Evolutionary conservation across 2,113 vertebrate genomes (phyloP).

Genomic region (Eira barbara): DNA sequence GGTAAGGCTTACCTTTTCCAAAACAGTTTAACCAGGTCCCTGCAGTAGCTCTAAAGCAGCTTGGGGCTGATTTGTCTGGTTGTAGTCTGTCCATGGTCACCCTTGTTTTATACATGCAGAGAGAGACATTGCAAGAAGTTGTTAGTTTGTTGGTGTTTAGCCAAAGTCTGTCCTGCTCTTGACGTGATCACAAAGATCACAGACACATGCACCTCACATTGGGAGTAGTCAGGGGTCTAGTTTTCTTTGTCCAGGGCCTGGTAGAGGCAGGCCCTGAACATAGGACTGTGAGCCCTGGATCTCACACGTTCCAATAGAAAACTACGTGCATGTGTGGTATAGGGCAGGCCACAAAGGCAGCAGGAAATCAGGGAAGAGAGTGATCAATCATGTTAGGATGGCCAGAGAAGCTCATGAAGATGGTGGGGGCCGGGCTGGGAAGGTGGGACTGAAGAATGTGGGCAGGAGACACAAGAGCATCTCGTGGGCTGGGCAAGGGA

Average conservation of each 20-base stretch:
- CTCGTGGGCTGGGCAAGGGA: fast-evolving
- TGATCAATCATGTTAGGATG: background rate
- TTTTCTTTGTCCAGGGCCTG: background rate
- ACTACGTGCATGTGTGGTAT: fast-evolving
- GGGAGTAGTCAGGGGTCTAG: background rate
- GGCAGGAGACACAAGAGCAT: no score
- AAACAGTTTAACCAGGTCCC: background rate
- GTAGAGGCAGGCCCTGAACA: background rate
- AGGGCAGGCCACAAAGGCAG: background rate
- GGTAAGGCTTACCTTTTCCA: background rate
- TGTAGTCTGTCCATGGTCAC: background rate
- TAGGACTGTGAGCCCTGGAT: background rate
- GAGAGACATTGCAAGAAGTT: background rate
- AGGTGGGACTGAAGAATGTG: no score
- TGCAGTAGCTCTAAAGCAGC: background rate
- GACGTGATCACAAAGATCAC: background rate
- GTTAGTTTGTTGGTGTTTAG: background rate
- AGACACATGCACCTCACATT: fast-evolving
- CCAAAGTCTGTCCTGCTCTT: background rate
- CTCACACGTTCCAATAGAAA: background rate
- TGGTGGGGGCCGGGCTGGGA: no score
- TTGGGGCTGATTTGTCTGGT: no score
- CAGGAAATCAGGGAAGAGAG: background rate
- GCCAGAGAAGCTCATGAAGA: no score
- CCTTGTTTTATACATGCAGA: background rate